These are phyloP conservation scores for Heteromurus nitidus DNA, from an alignment of 2,888 invertebrate species.

Conservation along the genomic window DNA sequence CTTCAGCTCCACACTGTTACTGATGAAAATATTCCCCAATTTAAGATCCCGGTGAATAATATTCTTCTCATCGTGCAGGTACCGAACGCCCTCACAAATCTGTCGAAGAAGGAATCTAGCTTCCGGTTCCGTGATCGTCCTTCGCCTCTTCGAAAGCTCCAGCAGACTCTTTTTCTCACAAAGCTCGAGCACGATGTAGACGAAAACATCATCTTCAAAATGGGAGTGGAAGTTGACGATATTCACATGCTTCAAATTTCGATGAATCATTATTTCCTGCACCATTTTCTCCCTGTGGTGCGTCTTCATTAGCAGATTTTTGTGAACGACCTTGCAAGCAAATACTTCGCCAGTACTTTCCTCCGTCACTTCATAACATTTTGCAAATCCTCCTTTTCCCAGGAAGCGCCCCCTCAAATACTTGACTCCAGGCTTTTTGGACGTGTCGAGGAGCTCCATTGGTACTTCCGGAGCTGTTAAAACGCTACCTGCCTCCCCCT, in stretches of 20 bases:
- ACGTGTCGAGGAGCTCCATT: constrained; percentile 86
- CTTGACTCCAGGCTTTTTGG: constrained; percentile 79
- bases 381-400: constrained; percentile 86
- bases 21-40: constrained; percentile 97
- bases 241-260: constrained; percentile 89
- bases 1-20: constrained; percentile 93
- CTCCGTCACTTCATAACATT: constrained; percentile 79
- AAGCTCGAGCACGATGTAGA: constrained; percentile 95
- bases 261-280: constrained; percentile 96
- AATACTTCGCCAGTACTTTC: constrained; percentile 78
- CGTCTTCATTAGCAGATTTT: constrained; percentile 91
- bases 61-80: constrained; percentile 88
- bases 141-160: constrained; percentile 97
- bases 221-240: constrained; percentile 95
- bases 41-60: constrained; percentile 99
- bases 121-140: constrained; percentile 97
- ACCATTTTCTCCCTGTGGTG: constrained; percentile 98
- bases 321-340: constrained; percentile 98
- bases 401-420: constrained; percentile 91
- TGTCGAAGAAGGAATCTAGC: constrained; percentile 97
- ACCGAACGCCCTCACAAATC: constrained; percentile 92
- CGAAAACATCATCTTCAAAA: constrained; percentile 93
- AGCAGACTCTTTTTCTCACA: constrained; percentile 98
- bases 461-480: constrained; percentile 79
- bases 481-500: constrained; percentile 4